Percentiles rank a stretch among this genome's conserved stretches.
These are phyloP conservation scores for Chiroxiphia lanceolata DNA, from an alignment of 2,797 vertebrate genomes.

Conservation along the genomic window DNA sequence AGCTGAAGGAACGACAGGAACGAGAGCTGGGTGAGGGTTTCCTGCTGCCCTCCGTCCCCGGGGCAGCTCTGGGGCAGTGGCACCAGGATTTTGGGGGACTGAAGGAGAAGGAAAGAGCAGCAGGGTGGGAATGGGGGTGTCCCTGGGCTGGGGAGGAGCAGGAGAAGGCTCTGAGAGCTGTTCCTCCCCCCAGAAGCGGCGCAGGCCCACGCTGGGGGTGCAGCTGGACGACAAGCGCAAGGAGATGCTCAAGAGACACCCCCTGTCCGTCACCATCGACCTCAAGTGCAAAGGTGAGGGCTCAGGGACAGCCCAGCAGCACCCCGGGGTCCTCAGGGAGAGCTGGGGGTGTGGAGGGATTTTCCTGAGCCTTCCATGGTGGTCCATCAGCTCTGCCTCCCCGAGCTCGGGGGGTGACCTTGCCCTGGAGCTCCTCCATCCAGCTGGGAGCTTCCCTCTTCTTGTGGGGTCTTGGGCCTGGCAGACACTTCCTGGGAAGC, in stretches of 20 bases:
- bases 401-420: neutral
- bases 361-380: neutral
- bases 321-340: neutral
- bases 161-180: neutral
- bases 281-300: constrained; percentile 91
- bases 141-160: accelerated
- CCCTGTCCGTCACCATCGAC: constrained; percentile 87
- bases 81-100: accelerated
- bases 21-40: neutral
- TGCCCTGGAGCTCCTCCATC: neutral
- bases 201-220: constrained; percentile 89
- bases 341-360: accelerated
- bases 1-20: neutral
- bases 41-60: neutral
- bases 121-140: neutral
- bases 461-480: too few relatives aligned
- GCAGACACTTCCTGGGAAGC: neutral
- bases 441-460: neutral
- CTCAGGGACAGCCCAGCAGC: neutral
- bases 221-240: constrained; percentile 96
- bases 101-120: neutral
- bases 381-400: neutral
- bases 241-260: constrained; percentile 95
- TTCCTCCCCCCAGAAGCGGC: constrained; percentile 81
- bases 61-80: accelerated